Base-by-base conservation (phyloP, 2,888 invertebrate genomes). In the Kryphioiulus occultus region DNA sequence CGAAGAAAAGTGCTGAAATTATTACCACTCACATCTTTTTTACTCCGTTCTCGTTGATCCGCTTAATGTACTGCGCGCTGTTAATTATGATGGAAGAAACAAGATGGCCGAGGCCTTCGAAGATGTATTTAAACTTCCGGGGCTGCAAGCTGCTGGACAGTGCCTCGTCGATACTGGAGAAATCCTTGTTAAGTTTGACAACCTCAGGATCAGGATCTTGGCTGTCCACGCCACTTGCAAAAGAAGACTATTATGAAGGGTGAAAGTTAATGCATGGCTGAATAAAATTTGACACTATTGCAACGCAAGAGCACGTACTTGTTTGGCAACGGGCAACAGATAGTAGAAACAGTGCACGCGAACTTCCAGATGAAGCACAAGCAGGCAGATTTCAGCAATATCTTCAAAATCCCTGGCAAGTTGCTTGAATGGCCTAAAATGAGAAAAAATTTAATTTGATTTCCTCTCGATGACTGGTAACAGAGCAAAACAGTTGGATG, bases 331-430 rank as follows among this genome's bases (percentile, higher is more conserved):
- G 4, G 95, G 94, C 88, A 94, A 94, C 89, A 99, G 93, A 93
- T 97, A 98, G 93, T 97, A 97, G 93, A 99, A 98, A 92, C 98
- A 99, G 92, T 98, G 98, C 83, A 99, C 98, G 88, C 98, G 94
- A 89, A 96, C 96, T 94, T 99, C 99, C 90, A 99, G 93, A 93
- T 99, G 98, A 87, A 99, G 93, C 88, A 99, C 95, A 82, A 99
- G 93, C 88, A 99, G 93, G 91, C 98, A 98, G 87, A 96, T 97
- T 91, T 98, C 96, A 0, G 97, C 95, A 88, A 98, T 94, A 90
- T 97, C 97, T 91, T 97, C 96, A 91, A 97, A 97, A 89, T 96
- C 96, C 90, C 94, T 93, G 0, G 96, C 95, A 87, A 96, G 94
- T 89, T 91, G 90, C 84, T 91, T 89, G 7, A 90, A 87, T 7